These are phyloP conservation scores for Drosophila demipolita DNA, from an alignment of 2,888 invertebrate species.

Conservation along the genomic window DNA sequence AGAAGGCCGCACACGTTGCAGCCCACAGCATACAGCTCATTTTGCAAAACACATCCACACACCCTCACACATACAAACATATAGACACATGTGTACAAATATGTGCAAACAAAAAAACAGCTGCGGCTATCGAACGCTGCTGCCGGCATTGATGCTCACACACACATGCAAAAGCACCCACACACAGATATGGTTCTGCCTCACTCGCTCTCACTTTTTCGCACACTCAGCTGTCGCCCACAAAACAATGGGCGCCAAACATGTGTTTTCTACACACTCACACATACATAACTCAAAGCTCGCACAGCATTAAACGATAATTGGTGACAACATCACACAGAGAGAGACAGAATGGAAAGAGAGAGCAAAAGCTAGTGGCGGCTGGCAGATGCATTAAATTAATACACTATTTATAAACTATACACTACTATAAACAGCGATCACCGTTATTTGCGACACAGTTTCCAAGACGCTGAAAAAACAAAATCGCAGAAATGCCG, in stretches of 20 bases:
- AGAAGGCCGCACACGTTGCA: conserved; percentile 70
- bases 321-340: conserved; percentile 55
- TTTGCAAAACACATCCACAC: conserved; percentile 34
- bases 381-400: conserved; percentile 35
- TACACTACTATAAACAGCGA: neutral
- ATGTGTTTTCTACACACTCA: conserved; percentile 68
- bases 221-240: conserved; percentile 71
- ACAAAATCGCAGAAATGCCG: conserved; percentile 53
- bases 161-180: conserved; percentile 16
- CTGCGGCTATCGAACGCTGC: conserved; percentile 44
- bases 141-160: conserved; percentile 54
- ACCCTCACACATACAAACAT: conserved; percentile 1
- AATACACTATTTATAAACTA: conserved; percentile 45
- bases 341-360: conserved; percentile 29
- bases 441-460: conserved; percentile 27
- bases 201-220: conserved; percentile 70
- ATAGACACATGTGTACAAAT: conserved; percentile 14
- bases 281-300: conserved; percentile 16
- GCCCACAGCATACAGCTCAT: conserved; percentile 30
- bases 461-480: conserved; percentile 12
- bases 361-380: conserved; percentile 10
- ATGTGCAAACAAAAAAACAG: conserved; percentile 57
- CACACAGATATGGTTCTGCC: conserved; percentile 39
- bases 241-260: conserved; percentile 72
- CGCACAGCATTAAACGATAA: conserved; percentile 40